Conservation (phyloP, 2,888 invertebrate genomes). For the Eubasilissa splendida region DNA sequence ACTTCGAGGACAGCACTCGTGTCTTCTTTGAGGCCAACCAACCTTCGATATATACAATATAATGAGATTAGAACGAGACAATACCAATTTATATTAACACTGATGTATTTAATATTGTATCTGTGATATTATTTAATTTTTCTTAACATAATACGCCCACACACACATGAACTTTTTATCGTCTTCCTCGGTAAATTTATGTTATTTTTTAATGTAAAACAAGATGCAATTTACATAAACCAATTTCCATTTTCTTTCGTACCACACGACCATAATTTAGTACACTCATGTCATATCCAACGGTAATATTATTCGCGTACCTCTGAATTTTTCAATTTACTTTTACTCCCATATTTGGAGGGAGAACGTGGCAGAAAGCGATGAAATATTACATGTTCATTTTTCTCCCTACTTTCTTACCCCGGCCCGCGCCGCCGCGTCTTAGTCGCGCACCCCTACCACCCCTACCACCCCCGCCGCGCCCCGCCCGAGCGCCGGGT, state of each 20-base stretch:
- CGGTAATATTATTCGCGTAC: constrained; percentile 52
- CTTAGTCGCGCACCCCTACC: constrained; percentile 27
- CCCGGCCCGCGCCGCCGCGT: constrained; percentile 47
- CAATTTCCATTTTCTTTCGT: constrained; percentile 47
- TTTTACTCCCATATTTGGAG: constrained; percentile 56
- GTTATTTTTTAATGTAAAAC: constrained; percentile 24
- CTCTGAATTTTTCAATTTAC: constrained; percentile 58
- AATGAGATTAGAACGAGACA: no score
- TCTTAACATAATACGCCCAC: no score
- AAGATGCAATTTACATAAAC: constrained; percentile 48
- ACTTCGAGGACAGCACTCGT: no score
- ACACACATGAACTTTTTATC: constrained; percentile 1
- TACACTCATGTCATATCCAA: constrained; percentile 54
- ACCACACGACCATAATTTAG: constrained; percentile 47
- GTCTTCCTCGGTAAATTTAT: constrained; percentile 49
- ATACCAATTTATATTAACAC: no score
- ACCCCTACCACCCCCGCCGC: neutral
- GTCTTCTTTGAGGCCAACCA: no score
- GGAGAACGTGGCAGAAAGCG: constrained; percentile 53
- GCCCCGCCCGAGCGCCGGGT: constrained; percentile 7
- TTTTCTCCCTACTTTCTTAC: constrained; percentile 47
- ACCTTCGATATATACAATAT: no score
- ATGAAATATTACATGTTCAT: constrained; percentile 59
- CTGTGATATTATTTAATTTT: no score
- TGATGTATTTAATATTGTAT: no score